Percentiles rank a stretch among this genome's conserved stretches.
These are phyloP conservation scores for Cryptocephalus primarius DNA, from an alignment of 2,888 invertebrate genomes.

Conservation along the genomic window DNA sequence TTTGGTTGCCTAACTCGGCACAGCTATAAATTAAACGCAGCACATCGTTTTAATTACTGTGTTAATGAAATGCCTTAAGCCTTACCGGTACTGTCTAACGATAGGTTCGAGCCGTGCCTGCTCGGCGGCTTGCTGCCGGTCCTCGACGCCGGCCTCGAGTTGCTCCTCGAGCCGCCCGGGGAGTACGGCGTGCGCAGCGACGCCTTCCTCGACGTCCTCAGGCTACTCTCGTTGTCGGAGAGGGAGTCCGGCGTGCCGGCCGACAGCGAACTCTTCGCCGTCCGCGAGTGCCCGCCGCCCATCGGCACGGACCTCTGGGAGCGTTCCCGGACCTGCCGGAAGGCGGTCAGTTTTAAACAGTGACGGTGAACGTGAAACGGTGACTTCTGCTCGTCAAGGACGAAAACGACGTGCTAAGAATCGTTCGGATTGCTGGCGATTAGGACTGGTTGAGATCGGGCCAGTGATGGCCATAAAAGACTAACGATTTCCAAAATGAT, in stretches of 20 bases:
- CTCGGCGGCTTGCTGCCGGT: slow-evolving; percentile 88
- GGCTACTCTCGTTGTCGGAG: slow-evolving; percentile 74
- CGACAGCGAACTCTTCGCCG: slow-evolving; percentile 67
- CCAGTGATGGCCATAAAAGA: too few species aligned
- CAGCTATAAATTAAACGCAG: too few species aligned
- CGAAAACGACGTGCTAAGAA: too few species aligned
- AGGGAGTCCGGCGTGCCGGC: slow-evolving; percentile 84
- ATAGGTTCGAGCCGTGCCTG: slow-evolving; percentile 84
- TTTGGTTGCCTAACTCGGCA: too few species aligned
- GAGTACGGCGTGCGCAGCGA: slow-evolving; percentile 60
- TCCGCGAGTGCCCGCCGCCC: slow-evolving; percentile 47
- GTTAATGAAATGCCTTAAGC: too few species aligned
- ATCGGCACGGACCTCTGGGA: slow-evolving; percentile 87
- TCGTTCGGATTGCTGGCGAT: too few species aligned
- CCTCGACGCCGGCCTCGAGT: slow-evolving; percentile 75
- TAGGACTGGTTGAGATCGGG: too few species aligned
- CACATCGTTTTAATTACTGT: too few species aligned
- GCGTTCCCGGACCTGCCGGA: slow-evolving; percentile 74
- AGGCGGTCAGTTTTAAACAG: not conserved
- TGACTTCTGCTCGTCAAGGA: too few species aligned
- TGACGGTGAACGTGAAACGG: not conserved
- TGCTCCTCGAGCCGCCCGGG: slow-evolving; percentile 73
- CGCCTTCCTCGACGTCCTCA: slow-evolving; percentile 55
- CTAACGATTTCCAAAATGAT: too few species aligned
- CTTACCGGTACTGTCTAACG: slow-evolving; percentile 82